phyloP scores from a whole-genome alignment of 2,113 vertebrate genomes.

The Patagioenas fasciata region DNA sequence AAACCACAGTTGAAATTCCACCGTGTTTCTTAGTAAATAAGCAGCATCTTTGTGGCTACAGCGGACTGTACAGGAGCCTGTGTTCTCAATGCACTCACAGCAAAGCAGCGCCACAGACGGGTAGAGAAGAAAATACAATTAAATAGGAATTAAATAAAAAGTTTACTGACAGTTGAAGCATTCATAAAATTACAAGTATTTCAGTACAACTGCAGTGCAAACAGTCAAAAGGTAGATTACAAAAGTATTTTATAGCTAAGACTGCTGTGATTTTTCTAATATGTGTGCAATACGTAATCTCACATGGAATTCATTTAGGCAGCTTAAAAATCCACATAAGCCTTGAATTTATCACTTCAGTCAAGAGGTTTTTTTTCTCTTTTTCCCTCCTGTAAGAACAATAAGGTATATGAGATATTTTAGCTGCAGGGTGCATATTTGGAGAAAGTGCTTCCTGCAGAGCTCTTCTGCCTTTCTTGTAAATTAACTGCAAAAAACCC shows the following conservation, averaged over 20 bases:
- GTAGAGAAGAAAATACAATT: neutral
- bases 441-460: conserved; percentile 70
- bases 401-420: conserved; percentile 73
- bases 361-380: neutral
- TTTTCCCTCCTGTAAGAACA: neutral
- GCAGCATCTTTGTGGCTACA: neutral
- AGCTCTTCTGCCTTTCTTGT: conserved; percentile 70
- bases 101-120: neutral
- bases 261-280: neutral
- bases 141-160: conserved; percentile 2
- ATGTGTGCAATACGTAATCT: neutral
- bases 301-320: conserved; percentile 47
- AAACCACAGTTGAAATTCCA: conserved; percentile 57
- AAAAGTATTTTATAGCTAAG: neutral
- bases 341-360: conserved; percentile 70
- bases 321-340: conserved; percentile 56
- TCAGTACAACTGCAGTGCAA: neutral
- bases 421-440: conserved; percentile 75
- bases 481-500: conserved; percentile 69
- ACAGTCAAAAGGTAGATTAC: neutral
- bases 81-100: neutral
- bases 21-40: neutral
- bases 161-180: conserved; percentile 10
- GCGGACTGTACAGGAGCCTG: neutral
- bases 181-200: neutral